Conservation (phyloP, 2,888 invertebrate species). For the Drosophila conformis region DNA sequence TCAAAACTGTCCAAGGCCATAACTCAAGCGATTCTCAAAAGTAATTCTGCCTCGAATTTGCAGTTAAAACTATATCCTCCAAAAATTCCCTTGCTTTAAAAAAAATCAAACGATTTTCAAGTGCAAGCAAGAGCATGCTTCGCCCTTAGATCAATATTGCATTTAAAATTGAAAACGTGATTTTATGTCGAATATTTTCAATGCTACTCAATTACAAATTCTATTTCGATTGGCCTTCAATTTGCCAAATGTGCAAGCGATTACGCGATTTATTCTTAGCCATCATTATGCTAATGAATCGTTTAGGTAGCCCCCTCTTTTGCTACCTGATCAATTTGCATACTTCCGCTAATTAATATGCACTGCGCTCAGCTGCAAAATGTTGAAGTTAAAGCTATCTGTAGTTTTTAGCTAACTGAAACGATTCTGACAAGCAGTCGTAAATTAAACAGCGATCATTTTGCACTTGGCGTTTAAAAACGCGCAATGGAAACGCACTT, state of each 20-base stretch:
- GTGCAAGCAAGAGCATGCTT: not conserved
- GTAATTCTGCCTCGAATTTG: no score
- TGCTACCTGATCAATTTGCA: slow-evolving; percentile 21
- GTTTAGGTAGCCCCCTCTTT: slow-evolving; percentile 8
- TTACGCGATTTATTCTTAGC: slow-evolving; percentile 44
- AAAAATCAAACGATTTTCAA: not conserved
- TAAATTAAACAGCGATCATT: slow-evolving; percentile 38
- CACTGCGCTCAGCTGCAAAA: slow-evolving; percentile 37
- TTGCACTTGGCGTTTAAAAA: slow-evolving; percentile 30
- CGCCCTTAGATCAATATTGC: not conserved
- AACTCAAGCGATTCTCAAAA: not conserved
- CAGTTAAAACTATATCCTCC: not conserved
- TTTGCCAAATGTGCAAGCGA: slow-evolving; percentile 1
- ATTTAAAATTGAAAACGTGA: not conserved
- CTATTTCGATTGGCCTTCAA: not conserved
- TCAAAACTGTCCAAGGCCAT: not conserved
- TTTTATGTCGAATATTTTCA: not conserved
- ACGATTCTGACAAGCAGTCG: slow-evolving; percentile 27
- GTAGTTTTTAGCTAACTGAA: not conserved
- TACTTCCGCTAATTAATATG: slow-evolving; percentile 70
- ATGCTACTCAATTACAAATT: not conserved
- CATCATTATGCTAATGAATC: slow-evolving; percentile 57
- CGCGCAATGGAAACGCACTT: slow-evolving; percentile 27
- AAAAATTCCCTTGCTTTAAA: not conserved
- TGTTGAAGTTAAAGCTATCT: not conserved